Evolutionary conservation across 53 echinoderm and acorn worm genomes (phyloP).

Genomic region (Temnopleurus reevesii): DNA sequence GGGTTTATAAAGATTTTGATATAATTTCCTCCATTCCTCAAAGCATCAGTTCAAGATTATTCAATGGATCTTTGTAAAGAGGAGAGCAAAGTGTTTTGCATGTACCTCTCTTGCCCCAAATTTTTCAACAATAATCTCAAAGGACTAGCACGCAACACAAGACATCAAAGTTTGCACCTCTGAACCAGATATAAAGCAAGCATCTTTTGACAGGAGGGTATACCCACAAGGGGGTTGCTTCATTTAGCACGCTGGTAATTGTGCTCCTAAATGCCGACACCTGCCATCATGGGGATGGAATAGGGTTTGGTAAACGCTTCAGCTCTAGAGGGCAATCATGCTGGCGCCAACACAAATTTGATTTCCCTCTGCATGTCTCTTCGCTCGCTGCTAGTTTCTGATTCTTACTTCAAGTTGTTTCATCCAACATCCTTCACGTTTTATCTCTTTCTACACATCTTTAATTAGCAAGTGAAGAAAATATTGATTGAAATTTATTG

Average conservation of each 20-base stretch:
- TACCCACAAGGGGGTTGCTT: conserved; percentile 33
- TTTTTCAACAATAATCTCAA: background rate
- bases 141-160: background rate
- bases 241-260: conserved; percentile 39
- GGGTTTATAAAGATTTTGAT: no score
- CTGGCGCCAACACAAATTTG: conserved; percentile 48
- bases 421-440: background rate
- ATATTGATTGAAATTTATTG: no score
- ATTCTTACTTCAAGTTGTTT: background rate
- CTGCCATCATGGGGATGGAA: conserved; percentile 30
- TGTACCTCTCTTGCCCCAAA: background rate
- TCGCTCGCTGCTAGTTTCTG: background rate
- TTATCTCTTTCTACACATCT: background rate
- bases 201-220: conserved; percentile 3
- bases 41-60: no score
- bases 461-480: background rate
- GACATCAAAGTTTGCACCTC: background rate
- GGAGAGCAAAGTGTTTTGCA: no score
- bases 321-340: conserved; percentile 16
- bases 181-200: background rate
- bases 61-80: no score
- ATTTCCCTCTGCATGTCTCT: conserved; percentile 9
- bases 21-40: no score
- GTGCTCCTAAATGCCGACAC: conserved; percentile 27
- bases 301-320: background rate